Conservation (phyloP, 2,888 invertebrate species). For the Drosophila robusta region DNA sequence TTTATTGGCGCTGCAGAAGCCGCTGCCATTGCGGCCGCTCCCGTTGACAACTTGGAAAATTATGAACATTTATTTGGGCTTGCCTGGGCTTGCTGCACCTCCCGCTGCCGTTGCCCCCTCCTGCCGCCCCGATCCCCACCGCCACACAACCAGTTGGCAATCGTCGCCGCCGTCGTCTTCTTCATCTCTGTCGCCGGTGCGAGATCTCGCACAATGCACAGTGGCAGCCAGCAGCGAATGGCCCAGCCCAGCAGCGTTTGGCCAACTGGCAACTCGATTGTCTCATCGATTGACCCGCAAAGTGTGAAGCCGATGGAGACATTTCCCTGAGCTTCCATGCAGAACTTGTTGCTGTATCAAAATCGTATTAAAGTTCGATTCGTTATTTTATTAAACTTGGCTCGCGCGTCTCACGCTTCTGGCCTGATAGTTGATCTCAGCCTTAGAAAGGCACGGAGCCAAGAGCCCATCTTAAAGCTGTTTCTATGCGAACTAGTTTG, state of each 20-base stretch:
- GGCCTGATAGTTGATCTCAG: not conserved
- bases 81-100: slow-evolving; percentile 58
- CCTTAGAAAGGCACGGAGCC: too few species aligned
- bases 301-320: slow-evolving; percentile 12
- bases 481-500: not conserved
- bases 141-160: slow-evolving; percentile 42
- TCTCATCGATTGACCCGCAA: slow-evolving; percentile 3
- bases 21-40: slow-evolving; percentile 59
- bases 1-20: slow-evolving; percentile 72
- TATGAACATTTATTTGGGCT: slow-evolving; percentile 83
- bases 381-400: too few species aligned
- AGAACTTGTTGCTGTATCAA: not conserved
- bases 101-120: slow-evolving; percentile 30
- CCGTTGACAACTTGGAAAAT: slow-evolving; percentile 79
- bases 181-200: slow-evolving; percentile 50
- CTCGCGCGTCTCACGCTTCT: too few species aligned
- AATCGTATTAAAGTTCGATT: not conserved
- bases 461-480: not conserved
- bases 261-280: slow-evolving; percentile 10
- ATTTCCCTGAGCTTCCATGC: slow-evolving; percentile 1
- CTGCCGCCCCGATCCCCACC: not conserved
- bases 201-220: slow-evolving; percentile 65
- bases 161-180: slow-evolving; percentile 37
- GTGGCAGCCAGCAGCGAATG: slow-evolving; percentile 29
- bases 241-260: slow-evolving; percentile 37